These are phyloP conservation scores for Drosophila busckii DNA, from an alignment of 1,140 invertebrate species.

Conservation along the genomic window DNA sequence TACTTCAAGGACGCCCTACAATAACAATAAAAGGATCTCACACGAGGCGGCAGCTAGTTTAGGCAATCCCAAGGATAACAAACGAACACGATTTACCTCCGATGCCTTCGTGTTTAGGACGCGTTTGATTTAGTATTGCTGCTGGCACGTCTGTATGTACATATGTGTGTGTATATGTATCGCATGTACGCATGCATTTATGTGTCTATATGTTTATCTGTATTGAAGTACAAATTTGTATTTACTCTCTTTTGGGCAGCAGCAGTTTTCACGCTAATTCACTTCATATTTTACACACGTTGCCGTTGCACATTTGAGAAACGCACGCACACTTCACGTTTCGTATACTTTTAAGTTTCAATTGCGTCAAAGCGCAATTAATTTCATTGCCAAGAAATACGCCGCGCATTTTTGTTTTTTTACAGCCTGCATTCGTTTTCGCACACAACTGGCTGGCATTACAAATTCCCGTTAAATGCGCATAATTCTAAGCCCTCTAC, in stretches of 20 bases:
- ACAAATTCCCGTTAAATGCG: conserved; percentile 3
- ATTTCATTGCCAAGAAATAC: conserved; percentile 50
- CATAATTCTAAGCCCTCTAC: conserved; percentile 6
- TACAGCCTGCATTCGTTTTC: conserved; percentile 22
- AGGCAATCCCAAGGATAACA: conserved; percentile 54
- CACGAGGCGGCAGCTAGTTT: conserved; percentile 35
- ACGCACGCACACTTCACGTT: conserved; percentile 8
- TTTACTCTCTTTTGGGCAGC: conserved; percentile 19
- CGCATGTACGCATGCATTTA: no score
- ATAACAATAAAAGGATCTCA: conserved; percentile 41
- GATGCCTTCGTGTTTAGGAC: conserved; percentile 39
- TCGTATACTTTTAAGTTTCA: conserved; percentile 30
- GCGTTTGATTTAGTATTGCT: conserved; percentile 12
- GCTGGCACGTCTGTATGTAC: conserved; percentile 18
- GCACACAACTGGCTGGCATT: conserved; percentile 18
- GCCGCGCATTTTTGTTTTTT: conserved; percentile 49
- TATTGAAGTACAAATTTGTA: conserved; percentile 15
- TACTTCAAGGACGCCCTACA: conserved; percentile 37
- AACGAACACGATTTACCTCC: conserved; percentile 24
- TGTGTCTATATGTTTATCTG: no score
- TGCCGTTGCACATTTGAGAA: conserved; percentile 20
- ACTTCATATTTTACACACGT: conserved; percentile 21
- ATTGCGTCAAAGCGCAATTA: conserved; percentile 52
- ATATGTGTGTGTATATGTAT: no score
- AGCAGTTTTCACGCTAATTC: conserved; percentile 25